Base-by-base conservation (phyloP, 1,140 invertebrate species). In the Philopotamus ludificatus region DNA sequence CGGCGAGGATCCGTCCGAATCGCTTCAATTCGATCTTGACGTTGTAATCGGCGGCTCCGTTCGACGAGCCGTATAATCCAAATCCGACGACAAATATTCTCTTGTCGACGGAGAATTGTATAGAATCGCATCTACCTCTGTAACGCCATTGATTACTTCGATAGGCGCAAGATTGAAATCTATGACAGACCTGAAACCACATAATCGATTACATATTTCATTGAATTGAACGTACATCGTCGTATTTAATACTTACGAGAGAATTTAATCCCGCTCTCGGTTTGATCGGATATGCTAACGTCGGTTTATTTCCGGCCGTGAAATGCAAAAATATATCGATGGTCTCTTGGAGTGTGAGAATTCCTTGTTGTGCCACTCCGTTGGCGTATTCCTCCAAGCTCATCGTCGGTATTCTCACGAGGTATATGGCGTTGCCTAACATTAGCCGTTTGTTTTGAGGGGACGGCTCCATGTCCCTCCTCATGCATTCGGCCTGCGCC, bases 91-190 rank as follows among this genome's bases (percentile, higher is more conserved):
- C 89, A 75, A 95, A 96, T 73, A 96, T 94, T 68, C 94, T 83
- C 65, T 90, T 89, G 75, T 96, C 94, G 3, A 95, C 93, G 70
- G 90, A 92, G 75, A 96, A 96, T 73, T 95, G 93, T 73, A 96
- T 95, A 26, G 90, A 93, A 73, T 95, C 94, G 74, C 93, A 95
- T 45, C 93, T 83, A 10, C 93, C 93, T 72, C 94, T 83, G 74
- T 95, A 96, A 28, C 93, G 84, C 93, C 94, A 96, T 73, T 98
- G 95, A 75, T 97, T 98, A 73, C 92, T 94, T 70, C 95, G 86
- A 76, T 97, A 97, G 2, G 95, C 95, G 73, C 93, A 96, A 0
- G 94, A 97, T 76, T 95, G 93, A 75, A 98, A 98, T 75, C 95
- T 84, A 75, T 95, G 94, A 73, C 94, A 96, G 10, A 94, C 89